phyloP scores from a whole-genome alignment of 1,140 invertebrate species.

The Hyposmocoma kahamanoa region DNA sequence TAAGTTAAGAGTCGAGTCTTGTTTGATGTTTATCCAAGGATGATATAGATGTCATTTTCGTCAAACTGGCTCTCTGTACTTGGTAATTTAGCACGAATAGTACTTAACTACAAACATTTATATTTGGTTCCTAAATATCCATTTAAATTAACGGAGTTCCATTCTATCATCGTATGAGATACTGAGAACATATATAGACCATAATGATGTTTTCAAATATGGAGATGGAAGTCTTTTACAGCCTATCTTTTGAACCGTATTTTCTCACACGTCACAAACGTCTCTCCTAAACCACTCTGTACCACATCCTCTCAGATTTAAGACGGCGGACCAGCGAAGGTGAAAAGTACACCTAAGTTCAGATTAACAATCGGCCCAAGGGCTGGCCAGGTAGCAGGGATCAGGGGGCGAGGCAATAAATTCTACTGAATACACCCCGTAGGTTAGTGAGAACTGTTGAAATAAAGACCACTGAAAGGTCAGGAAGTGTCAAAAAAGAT shows the following conservation, averaged over 20 bases:
- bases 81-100: too few relatives aligned
- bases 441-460: too few relatives aligned
- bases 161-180: not conserved
- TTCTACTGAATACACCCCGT: too few relatives aligned
- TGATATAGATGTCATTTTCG: not conserved
- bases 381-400: conserved; percentile 15
- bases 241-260: not conserved
- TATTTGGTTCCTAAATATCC: too few relatives aligned
- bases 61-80: not conserved
- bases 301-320: conserved; percentile 24
- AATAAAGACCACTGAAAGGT: too few relatives aligned
- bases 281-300: conserved; percentile 23
- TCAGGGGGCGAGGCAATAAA: too few relatives aligned
- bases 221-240: not conserved
- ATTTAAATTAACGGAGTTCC: too few relatives aligned
- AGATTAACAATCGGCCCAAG: conserved; percentile 53
- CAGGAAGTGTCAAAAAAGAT: too few relatives aligned
- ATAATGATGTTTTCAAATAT: not conserved
- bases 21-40: not conserved
- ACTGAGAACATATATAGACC: not conserved
- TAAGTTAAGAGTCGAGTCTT: too few relatives aligned
- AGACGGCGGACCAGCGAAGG: conserved; percentile 28
- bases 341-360: conserved; percentile 54
- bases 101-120: too few relatives aligned
- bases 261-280: too few relatives aligned